phyloP scores from a whole-genome alignment of 35 echinoderm and acorn worm species.

The Anneissia japonica region DNA sequence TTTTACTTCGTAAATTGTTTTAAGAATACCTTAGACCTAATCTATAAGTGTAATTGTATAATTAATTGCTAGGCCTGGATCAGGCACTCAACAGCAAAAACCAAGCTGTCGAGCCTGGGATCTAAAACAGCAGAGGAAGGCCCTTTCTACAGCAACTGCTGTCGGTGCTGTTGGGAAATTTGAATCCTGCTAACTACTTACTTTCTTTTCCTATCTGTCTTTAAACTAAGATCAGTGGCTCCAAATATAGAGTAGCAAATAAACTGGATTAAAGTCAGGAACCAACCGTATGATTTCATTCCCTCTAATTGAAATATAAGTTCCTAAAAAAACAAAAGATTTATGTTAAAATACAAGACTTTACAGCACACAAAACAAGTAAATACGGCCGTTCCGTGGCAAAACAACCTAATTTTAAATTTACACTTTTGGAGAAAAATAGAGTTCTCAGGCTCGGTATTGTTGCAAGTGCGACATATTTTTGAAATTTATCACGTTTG shows the following conservation, averaged over 20 bases:
- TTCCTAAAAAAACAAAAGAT: constrained; percentile 24
- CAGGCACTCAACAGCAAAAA: too few relatives aligned
- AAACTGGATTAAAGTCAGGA: constrained; percentile 84
- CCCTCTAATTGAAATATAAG: constrained; percentile 68
- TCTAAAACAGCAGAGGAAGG: too few relatives aligned
- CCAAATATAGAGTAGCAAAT: constrained; percentile 74
- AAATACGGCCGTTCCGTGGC: neutral
- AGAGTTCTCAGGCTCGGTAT: neutral
- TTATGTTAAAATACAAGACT: neutral
- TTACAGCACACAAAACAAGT: neutral
- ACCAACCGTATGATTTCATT: constrained; percentile 83
- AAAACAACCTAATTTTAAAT: neutral
- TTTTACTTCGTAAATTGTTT: too few relatives aligned
- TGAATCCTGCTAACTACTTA: constrained; percentile 29
- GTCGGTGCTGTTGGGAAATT: neutral
- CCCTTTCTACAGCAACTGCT: neutral
- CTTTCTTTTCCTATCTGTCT: constrained; percentile 50
- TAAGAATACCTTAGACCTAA: too few relatives aligned
- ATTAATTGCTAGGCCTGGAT: too few relatives aligned
- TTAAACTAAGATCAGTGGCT: constrained; percentile 30
- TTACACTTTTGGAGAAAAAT: neutral
- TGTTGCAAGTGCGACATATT: neutral
- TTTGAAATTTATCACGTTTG: neutral
- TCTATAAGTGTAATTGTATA: too few relatives aligned
- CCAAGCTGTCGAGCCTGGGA: too few relatives aligned